A percentile compares a stretch with the other conserved stretches of the same genome.
Conservation (phyloP, 2,888 invertebrate species). For the Lottia gigantea region DNA sequence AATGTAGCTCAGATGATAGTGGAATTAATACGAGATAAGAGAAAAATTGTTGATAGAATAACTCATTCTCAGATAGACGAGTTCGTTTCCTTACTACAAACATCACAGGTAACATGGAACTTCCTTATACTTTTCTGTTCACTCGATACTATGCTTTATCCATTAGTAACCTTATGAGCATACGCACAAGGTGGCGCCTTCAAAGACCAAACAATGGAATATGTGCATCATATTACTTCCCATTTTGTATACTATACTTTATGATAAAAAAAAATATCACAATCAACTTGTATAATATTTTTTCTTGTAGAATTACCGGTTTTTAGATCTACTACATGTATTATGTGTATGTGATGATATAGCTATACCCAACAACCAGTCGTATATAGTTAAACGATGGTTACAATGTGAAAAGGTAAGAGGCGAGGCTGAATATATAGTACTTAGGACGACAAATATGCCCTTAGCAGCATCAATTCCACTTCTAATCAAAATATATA, state of each 20-base stretch:
- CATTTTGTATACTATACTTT: too few species aligned
- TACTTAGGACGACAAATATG: too few species aligned
- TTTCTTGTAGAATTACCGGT: constrained; percentile 61
- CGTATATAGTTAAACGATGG: constrained; percentile 66
- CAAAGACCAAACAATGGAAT: too few species aligned
- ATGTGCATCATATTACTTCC: too few species aligned
- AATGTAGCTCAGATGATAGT: constrained; percentile 68
- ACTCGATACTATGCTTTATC: too few species aligned
- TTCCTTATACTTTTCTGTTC: background rate
- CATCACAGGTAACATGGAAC: constrained; percentile 54
- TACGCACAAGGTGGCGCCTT: too few species aligned
- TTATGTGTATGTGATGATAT: constrained; percentile 67
- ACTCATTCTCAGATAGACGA: constrained; percentile 65
- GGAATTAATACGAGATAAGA: constrained; percentile 66
- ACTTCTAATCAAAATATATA: background rate
- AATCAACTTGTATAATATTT: background rate
- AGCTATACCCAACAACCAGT: constrained; percentile 68
- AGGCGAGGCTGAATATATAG: too few species aligned
- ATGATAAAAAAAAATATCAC: too few species aligned
- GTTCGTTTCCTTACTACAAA: constrained; percentile 61
- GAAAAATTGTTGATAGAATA: constrained; percentile 67
- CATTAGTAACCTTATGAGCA: too few species aligned
- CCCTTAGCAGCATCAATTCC: too few species aligned
- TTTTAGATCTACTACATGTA: constrained; percentile 65
- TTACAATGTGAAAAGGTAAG: constrained; percentile 61